Conservation (phyloP, 2,113 vertebrate genomes). For the Ginglymostoma cirratum region DNA sequence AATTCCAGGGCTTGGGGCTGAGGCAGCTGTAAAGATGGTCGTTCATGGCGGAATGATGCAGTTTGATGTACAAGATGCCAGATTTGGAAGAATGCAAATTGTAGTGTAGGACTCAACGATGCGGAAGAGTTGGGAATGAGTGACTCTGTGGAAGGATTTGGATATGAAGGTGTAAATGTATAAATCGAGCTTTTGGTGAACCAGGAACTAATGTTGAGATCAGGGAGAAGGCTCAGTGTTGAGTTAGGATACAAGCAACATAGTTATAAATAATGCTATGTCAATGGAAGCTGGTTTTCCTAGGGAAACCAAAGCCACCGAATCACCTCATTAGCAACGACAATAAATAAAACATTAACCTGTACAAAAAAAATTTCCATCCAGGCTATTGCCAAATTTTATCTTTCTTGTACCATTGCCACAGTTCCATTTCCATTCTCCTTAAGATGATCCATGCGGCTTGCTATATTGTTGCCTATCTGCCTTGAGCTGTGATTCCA, state of each 20-base stretch:
- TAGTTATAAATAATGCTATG: neutral
- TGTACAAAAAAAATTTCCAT: neutral
- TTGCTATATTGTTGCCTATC: no score
- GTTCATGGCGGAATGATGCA: neutral
- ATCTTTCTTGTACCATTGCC: neutral
- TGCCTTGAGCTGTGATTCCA: no score
- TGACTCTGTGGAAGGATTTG: neutral
- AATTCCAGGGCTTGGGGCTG: neutral
- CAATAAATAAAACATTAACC: no score
- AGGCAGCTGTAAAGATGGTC: no score
- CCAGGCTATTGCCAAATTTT: neutral
- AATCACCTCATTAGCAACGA: neutral
- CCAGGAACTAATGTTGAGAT: neutral
- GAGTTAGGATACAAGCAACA: neutral
- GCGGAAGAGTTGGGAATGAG: neutral
- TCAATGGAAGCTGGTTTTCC: neutral
- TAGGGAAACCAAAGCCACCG: neutral
- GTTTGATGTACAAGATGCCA: no score
- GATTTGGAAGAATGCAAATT: no score
- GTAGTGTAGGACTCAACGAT: neutral
- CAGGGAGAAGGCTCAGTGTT: neutral
- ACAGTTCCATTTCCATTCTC: no score
- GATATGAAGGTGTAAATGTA: neutral
- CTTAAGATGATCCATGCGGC: no score
- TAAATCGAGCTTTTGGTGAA: neutral